These are phyloP conservation scores for Bugulina stolonifera DNA, from an alignment of 2,888 invertebrate genomes.

Conservation along the genomic window DNA sequence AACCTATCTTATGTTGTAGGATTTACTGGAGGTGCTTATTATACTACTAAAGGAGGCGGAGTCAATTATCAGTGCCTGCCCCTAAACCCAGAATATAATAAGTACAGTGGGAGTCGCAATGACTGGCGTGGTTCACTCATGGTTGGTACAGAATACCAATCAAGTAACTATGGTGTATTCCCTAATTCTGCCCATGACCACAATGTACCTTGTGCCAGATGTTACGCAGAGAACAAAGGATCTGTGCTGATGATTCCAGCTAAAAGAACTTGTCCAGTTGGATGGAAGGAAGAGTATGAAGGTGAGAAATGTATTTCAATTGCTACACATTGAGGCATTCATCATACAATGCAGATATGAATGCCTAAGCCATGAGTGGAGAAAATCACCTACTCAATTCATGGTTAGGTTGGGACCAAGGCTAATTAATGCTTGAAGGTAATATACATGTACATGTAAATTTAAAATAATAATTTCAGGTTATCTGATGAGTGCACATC, in stretches of 20 bases:
- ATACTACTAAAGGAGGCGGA: background rate
- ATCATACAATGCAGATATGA: too few species aligned
- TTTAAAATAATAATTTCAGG: too few species aligned
- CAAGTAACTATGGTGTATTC: background rate
- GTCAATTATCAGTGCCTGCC: constrained; percentile 9
- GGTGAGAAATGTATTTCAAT: too few species aligned
- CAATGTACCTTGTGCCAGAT: constrained; percentile 3
- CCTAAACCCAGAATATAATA: background rate
- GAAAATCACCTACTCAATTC: too few species aligned
- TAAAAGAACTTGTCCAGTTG: background rate
- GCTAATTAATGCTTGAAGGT: too few species aligned
- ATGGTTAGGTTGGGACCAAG: too few species aligned
- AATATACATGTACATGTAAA: too few species aligned
- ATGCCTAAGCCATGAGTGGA: too few species aligned
- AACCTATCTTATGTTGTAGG: too few species aligned
- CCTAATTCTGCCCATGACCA: background rate
- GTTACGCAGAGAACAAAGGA: background rate
- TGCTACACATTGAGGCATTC: too few species aligned
- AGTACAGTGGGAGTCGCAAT: background rate
- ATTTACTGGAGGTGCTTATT: background rate
- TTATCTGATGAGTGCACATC: too few species aligned
- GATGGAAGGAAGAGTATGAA: constrained; percentile 5
- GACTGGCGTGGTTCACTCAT: background rate
- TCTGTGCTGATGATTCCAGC: constrained; percentile 8
- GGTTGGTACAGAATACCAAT: background rate